Conservation (phyloP, 1,140 invertebrate genomes). For the Papilio aristodemus region DNA sequence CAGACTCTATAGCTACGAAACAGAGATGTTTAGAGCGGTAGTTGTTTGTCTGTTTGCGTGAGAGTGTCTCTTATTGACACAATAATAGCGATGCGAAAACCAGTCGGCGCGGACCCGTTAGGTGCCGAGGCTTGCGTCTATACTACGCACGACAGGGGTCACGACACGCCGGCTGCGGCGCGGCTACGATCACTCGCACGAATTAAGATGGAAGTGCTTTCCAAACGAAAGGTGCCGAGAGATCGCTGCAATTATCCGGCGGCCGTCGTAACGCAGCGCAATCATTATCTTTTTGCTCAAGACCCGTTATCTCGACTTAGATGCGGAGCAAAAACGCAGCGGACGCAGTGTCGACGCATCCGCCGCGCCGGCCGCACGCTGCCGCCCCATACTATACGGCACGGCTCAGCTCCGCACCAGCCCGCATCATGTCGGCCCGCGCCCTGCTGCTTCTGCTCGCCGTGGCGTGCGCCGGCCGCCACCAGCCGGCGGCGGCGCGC, state of each 20-base stretch:
- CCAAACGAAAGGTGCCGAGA: slow-evolving; percentile 76
- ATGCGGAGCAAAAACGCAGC: slow-evolving; percentile 67
- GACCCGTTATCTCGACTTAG: slow-evolving; percentile 75
- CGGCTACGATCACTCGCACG: slow-evolving; percentile 59
- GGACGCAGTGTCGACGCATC: slow-evolving; percentile 56
- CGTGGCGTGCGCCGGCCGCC: slow-evolving; percentile 45
- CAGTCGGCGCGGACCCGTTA: background rate
- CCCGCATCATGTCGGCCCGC: slow-evolving; percentile 52
- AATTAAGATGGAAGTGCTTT: slow-evolving; percentile 72
- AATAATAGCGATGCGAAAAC: slow-evolving; percentile 1
- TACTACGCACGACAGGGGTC: background rate
- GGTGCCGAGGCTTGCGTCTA: background rate
- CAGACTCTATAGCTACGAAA: slow-evolving; percentile 5
- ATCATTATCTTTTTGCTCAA: slow-evolving; percentile 76
- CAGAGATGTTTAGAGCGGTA: background rate
- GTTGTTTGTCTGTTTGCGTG: background rate
- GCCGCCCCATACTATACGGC: slow-evolving; percentile 25
- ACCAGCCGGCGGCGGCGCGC: slow-evolving; percentile 48
- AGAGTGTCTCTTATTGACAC: background rate
- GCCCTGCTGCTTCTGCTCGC: slow-evolving; percentile 47
- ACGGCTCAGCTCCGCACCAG: slow-evolving; percentile 47
- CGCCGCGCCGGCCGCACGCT: slow-evolving; percentile 58
- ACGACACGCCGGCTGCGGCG: slow-evolving; percentile 29
- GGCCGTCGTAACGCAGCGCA: slow-evolving; percentile 58
- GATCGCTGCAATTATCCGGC: slow-evolving; percentile 67